Evolutionary conservation across 2,888 invertebrate genomes (phyloP), one percentile per base, ranked within the genome.

Genomic region (Amphipoea lucens): DNA sequence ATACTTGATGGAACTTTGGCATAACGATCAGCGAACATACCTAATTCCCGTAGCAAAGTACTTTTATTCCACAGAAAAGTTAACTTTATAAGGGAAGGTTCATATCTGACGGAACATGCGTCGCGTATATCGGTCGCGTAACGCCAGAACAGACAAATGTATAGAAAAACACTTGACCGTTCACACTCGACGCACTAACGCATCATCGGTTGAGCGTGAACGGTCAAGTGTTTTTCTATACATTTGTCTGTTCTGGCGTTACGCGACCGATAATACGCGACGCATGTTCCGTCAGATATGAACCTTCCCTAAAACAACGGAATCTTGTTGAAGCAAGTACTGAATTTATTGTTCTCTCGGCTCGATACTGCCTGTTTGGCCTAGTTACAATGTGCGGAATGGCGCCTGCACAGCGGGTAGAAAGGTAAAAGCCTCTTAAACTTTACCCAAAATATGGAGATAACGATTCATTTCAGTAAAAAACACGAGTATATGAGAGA

Each of bases 261-360:
- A n/a, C n/a, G n/a, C n/a, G n/a, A n/a, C n/a, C n/a, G n/a, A n/a
- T n/a, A n/a, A n/a, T n/a, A n/a, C n/a, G n/a, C n/a, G n/a, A n/a
- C n/a, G n/a, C n/a, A n/a, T n/a, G n/a, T n/a, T n/a, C n/a, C n/a
- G n/a, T n/a, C n/a, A n/a, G n/a, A n/a, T n/a, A n/a, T n/a, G n/a
- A n/a, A n/a, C n/a, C n/a, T n/a, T n/a, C n/a, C n/a, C n/a, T n/a
- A n/a, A 78, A 72, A 78, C 71, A 67, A 42, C 36, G 82, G 87
- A 83, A 87, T 81, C 79, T 83, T 80, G 81, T 73, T 75, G 70
- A 66, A 80, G 68, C 78, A 76, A 84, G 86, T 84, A 80, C 74
- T 71, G 48, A 88, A 85, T 88, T 85, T 85, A 82, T 88, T 80
- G 63, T 62, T 70, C 68, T 36, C 48, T 73, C 66, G 67, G 12